A percentile compares a stretch with the other conserved stretches of the same genome.
Conservation (phyloP, 2,113 vertebrate species). For the Centropus bengalensis region DNA sequence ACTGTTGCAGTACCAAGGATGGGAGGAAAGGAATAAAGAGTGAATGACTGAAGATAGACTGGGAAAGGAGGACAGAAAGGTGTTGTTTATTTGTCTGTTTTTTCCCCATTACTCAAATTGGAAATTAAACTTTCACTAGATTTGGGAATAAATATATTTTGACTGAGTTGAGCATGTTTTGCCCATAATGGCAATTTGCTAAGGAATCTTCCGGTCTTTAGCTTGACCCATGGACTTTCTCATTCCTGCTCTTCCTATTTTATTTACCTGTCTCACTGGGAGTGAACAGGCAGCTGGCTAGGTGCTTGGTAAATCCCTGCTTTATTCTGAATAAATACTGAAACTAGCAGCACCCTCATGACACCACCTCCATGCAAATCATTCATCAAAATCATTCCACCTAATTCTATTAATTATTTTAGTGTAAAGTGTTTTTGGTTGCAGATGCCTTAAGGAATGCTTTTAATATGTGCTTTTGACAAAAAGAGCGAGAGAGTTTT, state of each 20-base stretch:
- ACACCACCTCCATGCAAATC: not conserved
- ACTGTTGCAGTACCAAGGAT: fast-evolving
- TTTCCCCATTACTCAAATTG: not conserved
- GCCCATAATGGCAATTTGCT: not conserved
- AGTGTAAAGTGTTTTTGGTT: not conserved
- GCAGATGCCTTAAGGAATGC: not conserved
- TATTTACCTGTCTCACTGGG: not conserved
- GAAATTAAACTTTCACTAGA: not conserved
- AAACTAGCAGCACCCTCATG: not conserved
- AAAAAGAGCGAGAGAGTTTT: not conserved
- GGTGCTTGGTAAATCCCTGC: not conserved
- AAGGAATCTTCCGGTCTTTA: not conserved
- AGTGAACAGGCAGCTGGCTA: not conserved
- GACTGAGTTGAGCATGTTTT: not conserved
- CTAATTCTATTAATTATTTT: not conserved
- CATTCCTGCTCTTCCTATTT: not conserved
- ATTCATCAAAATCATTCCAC: not conserved
- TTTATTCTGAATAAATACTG: not conserved
- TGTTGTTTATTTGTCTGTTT: not conserved
- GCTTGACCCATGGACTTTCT: not conserved
- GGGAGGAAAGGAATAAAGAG: not conserved
- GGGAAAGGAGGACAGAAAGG: not conserved
- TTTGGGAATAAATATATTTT: not conserved
- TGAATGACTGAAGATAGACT: not conserved
- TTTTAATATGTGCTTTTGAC: not conserved